These are phyloP conservation scores for Chrysopa pallens DNA, from an alignment of 1,140 invertebrate genomes.

Conservation along the genomic window DNA sequence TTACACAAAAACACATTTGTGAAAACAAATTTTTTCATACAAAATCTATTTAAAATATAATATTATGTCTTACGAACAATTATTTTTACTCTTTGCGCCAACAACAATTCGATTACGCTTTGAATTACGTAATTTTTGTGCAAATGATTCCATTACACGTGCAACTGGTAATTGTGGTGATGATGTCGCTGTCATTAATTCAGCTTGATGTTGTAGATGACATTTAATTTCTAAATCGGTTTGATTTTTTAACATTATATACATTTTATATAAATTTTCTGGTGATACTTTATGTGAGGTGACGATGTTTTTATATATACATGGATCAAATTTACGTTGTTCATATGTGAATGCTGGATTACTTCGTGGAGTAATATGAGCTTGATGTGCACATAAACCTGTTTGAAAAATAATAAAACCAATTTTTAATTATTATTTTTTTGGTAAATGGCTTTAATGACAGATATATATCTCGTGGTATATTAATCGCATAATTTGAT, in stretches of 20 bases:
- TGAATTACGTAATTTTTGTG: not conserved
- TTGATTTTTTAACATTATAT: not conserved
- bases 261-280: not conserved
- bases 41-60: too few species aligned
- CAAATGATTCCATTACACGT: not conserved
- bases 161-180: not conserved
- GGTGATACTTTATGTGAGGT: conserved; percentile 8
- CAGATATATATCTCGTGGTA: too few species aligned
- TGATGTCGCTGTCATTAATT: not conserved
- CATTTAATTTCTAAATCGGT: not conserved
- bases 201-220: not conserved
- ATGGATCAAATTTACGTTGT: conserved; percentile 27
- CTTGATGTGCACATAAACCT: conserved; percentile 29
- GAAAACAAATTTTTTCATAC: too few species aligned
- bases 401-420: conserved; percentile 3
- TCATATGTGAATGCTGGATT: conserved; percentile 40
- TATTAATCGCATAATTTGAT: too few species aligned
- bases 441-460: too few species aligned
- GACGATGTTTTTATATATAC: conserved; percentile 17
- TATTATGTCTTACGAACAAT: not conserved
- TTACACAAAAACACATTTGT: too few species aligned
- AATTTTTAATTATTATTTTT: too few species aligned
- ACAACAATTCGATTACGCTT: not conserved
- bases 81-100: not conserved
- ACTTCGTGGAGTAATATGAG: conserved; percentile 29